Evolutionary conservation across 2,888 invertebrate genomes (phyloP).

Genomic region (Chymomyza fuscimana): DNA sequence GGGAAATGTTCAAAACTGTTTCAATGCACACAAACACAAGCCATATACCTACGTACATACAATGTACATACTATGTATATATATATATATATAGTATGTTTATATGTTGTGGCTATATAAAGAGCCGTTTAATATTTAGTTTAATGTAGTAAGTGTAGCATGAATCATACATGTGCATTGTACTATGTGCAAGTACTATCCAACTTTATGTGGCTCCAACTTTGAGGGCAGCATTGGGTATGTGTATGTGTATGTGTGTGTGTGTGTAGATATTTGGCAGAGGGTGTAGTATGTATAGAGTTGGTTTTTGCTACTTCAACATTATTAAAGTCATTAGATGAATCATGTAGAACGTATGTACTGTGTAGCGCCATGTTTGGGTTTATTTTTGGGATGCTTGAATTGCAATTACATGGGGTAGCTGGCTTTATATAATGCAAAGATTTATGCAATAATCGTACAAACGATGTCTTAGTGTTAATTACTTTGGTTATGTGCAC

Average conservation of each 20-base stretch:
- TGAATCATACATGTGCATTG: conserved; percentile 49
- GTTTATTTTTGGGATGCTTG: background rate
- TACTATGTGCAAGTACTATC: background rate
- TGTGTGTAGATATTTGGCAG: background rate
- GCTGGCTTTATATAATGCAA: background rate
- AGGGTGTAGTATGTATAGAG: background rate
- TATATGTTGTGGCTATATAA: conserved; percentile 16
- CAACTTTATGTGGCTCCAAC: background rate
- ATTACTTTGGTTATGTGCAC: conserved; percentile 1
- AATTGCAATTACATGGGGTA: background rate
- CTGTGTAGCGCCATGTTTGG: background rate
- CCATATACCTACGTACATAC: background rate
- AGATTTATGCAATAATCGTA: background rate
- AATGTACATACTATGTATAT: conserved; percentile 1
- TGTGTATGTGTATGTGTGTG: background rate
- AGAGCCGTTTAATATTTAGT: conserved; percentile 61
- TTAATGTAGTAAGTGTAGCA: conserved; percentile 55
- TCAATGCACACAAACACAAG: background rate
- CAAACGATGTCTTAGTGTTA: conserved; percentile 1
- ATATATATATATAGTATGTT: background rate
- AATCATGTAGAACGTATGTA: background rate
- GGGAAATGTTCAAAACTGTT: background rate
- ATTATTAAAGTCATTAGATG: conserved; percentile 60
- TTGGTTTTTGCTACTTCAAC: conserved; percentile 1
- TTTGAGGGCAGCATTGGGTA: background rate